Evolutionary conservation across 2,797 vertebrate species (phyloP).

Genomic region (Euphonia xanthogaster): DNA sequence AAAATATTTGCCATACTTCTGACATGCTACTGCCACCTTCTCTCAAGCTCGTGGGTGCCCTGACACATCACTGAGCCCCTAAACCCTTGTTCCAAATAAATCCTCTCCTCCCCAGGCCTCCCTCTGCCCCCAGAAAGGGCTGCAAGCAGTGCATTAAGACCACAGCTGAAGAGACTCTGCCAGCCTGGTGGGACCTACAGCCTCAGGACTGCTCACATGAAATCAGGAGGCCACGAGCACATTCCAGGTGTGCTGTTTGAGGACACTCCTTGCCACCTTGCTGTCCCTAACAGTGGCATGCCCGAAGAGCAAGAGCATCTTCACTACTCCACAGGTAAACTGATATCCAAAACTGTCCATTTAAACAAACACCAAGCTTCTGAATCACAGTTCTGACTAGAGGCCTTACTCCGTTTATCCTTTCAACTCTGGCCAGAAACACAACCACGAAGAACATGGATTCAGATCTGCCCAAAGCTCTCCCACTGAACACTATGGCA

Average conservation of each 20-base stretch:
- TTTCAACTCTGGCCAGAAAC: not conserved
- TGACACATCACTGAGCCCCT: not conserved
- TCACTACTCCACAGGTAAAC: not conserved
- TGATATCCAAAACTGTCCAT: not conserved
- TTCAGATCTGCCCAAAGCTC: not conserved
- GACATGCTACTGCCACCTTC: not conserved
- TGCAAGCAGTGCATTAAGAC: not conserved
- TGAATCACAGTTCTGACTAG: not conserved
- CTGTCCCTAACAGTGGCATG: not conserved
- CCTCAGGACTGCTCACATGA: not conserved
- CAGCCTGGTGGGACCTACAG: not conserved
- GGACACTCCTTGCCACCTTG: not conserved
- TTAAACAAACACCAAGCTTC: not conserved
- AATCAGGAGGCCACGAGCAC: accelerated
- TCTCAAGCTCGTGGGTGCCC: not conserved
- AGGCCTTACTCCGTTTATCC: not conserved
- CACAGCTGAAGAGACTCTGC: not conserved
- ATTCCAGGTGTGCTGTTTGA: accelerated
- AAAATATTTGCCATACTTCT: not conserved
- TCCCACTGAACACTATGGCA: not conserved
- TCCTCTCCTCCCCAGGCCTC: not conserved
- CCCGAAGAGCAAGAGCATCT: not conserved
- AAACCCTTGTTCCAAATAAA: not conserved
- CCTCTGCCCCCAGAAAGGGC: not conserved
- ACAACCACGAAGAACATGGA: not conserved